These are phyloP conservation scores for Lucifuga dentata DNA, from an alignment of 2,113 vertebrate genomes.

Conservation along the genomic window DNA sequence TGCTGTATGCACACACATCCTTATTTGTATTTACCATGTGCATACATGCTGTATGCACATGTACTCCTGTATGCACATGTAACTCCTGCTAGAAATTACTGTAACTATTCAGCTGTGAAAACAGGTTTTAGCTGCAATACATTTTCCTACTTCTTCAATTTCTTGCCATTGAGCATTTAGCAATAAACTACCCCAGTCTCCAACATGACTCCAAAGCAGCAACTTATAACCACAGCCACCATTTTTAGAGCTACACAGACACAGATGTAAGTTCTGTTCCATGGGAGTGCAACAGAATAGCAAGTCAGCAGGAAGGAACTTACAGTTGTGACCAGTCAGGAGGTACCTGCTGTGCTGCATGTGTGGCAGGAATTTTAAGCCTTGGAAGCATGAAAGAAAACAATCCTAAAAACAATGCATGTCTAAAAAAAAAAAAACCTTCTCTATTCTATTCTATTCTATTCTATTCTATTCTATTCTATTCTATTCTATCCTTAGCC, in stretches of 20 bases:
- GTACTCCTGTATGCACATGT: too few relatives aligned
- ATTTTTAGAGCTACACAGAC: conserved; percentile 28
- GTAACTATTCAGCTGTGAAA: too few relatives aligned
- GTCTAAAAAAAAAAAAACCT: conserved; percentile 17
- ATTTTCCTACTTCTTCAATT: too few relatives aligned
- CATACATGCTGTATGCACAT: too few relatives aligned
- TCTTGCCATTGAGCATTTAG: neutral
- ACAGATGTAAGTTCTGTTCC: conserved; percentile 24
- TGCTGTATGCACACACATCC: too few relatives aligned
- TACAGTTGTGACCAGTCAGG: conserved; percentile 52
- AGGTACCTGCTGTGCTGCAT: conserved; percentile 68
- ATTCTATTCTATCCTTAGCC: conserved; percentile 15
- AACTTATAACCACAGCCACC: conserved; percentile 20
- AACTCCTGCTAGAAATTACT: too few relatives aligned
- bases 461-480: too few relatives aligned
- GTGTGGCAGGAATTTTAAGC: conserved; percentile 73
- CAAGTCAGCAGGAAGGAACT: conserved; percentile 66
- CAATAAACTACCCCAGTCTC: conserved; percentile 1
- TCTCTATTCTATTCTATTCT: too few relatives aligned
- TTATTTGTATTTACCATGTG: too few relatives aligned
- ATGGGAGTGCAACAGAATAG: conserved; percentile 49
- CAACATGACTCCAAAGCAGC: conserved; percentile 9
- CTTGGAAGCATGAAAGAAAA: conserved; percentile 35
- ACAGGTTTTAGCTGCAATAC: too few relatives aligned
- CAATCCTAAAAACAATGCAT: conserved; percentile 22